Conservation (phyloP, 2,797 vertebrate genomes). For the Cirrhinus mrigala region DNA sequence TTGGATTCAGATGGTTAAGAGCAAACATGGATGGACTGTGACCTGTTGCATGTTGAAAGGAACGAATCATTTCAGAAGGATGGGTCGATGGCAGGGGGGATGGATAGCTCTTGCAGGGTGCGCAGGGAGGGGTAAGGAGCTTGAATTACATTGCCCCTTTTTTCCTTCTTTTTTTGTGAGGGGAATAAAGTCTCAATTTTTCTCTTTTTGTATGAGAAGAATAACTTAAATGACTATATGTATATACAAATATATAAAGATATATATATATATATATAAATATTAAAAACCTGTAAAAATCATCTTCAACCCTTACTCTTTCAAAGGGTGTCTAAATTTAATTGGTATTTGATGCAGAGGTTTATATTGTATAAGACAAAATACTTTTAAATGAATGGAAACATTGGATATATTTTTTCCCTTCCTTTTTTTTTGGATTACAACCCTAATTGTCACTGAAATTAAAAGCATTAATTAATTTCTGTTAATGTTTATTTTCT, state of each 20-base stretch:
- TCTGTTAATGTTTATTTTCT: slow-evolving; percentile 57
- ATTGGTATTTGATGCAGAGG: slow-evolving; percentile 80
- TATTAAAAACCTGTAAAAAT: slow-evolving; percentile 75
- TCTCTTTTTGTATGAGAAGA: slow-evolving; percentile 83
- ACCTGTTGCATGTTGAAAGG: slow-evolving; percentile 20
- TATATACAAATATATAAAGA: slow-evolving; percentile 78
- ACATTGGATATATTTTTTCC: slow-evolving; percentile 56
- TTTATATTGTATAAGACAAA: slow-evolving; percentile 82
- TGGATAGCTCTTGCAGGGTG: slow-evolving; percentile 45
- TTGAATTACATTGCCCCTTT: slow-evolving; percentile 70
- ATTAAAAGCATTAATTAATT: slow-evolving; percentile 63
- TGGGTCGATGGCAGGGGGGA: slow-evolving; percentile 33
- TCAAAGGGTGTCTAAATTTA: slow-evolving; percentile 68
- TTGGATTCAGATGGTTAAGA: slow-evolving; percentile 29
- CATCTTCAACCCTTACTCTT: slow-evolving; percentile 73
- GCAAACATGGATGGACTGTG: neutral
- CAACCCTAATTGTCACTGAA: slow-evolving; percentile 58
- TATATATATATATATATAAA: slow-evolving; percentile 47
- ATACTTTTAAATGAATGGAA: slow-evolving; percentile 73
- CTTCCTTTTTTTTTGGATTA: slow-evolving; percentile 51
- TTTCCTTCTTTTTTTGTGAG: slow-evolving; percentile 71
- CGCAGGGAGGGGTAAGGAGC: slow-evolving; percentile 48
- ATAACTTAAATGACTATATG: slow-evolving; percentile 79
- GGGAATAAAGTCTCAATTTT: slow-evolving; percentile 76
- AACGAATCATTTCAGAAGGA: slow-evolving; percentile 5